Evolutionary conservation across 2,888 invertebrate genomes (phyloP).

Genomic region (Nemapogon koenigi): DNA sequence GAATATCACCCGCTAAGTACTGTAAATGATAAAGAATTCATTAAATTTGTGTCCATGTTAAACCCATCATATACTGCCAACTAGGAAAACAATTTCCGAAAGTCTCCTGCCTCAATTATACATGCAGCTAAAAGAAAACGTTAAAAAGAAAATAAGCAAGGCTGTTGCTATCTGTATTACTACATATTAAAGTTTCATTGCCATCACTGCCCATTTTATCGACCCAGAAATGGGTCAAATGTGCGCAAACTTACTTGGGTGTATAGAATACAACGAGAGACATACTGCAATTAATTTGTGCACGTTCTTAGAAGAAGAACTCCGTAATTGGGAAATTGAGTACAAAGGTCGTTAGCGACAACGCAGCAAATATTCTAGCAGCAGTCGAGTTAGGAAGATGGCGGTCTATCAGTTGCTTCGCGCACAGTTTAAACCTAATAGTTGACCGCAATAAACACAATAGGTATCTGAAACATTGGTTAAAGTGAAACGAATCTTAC

Average conservation of each 20-base stretch:
- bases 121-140: not conserved
- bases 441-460: slow-evolving; percentile 14
- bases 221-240: slow-evolving; percentile 3
- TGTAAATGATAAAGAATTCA: slow-evolving; percentile 12
- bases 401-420: slow-evolving; percentile 17
- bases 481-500: slow-evolving; percentile 15
- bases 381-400: slow-evolving; percentile 16
- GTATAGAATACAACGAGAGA: slow-evolving; percentile 6
- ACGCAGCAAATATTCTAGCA: slow-evolving; percentile 17
- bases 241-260: slow-evolving; percentile 1
- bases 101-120: slow-evolving; percentile 8
- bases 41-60: slow-evolving; percentile 7
- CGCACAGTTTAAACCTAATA: slow-evolving; percentile 17
- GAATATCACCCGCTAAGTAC: slow-evolving; percentile 16
- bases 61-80: slow-evolving; percentile 9
- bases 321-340: no score
- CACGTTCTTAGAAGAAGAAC: slow-evolving; percentile 10
- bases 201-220: slow-evolving; percentile 10
- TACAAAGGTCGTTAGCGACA: slow-evolving; percentile 18
- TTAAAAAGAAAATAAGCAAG: slow-evolving; percentile 11
- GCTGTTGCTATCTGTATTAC: slow-evolving; percentile 14
- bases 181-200: slow-evolving; percentile 11
- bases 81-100: slow-evolving; percentile 12
- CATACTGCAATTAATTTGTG: slow-evolving; percentile 8
- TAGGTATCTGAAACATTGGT: slow-evolving; percentile 4